Conservation (phyloP, 2,797 vertebrate genomes). For the Pachyuromys duprasi region DNA sequence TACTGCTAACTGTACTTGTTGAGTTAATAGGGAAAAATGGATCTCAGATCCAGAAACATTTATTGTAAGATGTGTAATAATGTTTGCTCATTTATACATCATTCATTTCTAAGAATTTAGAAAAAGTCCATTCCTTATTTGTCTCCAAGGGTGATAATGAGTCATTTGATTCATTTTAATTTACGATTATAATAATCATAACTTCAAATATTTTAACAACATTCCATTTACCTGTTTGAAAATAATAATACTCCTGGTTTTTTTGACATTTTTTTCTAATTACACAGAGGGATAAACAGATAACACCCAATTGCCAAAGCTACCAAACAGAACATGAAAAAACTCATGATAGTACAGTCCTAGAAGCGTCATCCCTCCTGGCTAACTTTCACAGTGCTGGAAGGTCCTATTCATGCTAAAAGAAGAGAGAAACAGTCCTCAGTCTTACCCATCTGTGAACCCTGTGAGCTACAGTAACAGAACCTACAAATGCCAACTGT, state of each 20-base stretch:
- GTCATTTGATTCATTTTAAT: background rate
- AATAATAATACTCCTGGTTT: background rate
- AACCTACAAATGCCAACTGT: too few species aligned
- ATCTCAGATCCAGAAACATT: background rate
- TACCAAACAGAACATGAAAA: background rate
- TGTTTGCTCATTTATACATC: background rate
- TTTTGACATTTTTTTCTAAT: background rate
- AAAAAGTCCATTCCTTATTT: background rate
- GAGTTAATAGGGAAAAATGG: background rate
- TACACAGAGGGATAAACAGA: background rate
- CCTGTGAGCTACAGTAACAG: background rate
- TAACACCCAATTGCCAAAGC: background rate
- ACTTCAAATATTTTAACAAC: background rate
- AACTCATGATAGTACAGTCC: background rate
- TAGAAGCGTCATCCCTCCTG: background rate
- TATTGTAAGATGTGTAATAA: background rate
- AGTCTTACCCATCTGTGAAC: background rate
- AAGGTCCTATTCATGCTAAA: background rate
- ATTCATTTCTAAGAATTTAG: background rate
- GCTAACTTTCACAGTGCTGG: background rate
- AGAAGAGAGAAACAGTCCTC: background rate
- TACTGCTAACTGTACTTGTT: background rate
- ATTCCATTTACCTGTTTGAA: background rate
- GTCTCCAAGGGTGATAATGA: background rate
- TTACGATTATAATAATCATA: background rate